These are phyloP conservation scores for Sarcophaga peregrina DNA, from an alignment of 1,140 invertebrate genomes.

Conservation along the genomic window DNA sequence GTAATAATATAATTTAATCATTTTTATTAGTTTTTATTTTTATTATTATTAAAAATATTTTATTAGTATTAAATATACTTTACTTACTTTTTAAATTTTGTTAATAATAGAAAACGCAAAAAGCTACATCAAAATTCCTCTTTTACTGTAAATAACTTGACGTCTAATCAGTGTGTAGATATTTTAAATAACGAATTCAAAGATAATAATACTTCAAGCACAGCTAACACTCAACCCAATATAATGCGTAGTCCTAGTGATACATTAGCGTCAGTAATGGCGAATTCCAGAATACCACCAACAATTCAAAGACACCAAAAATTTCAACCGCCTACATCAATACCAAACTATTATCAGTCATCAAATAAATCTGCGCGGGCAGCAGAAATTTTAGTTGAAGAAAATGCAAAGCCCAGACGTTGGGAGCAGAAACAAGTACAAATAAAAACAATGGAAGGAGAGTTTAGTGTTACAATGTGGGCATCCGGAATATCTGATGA, in stretches of 20 bases:
- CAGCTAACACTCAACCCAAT: neutral
- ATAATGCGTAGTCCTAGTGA: neutral
- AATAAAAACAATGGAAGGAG: constrained; percentile 97
- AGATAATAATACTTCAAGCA: too few relatives aligned
- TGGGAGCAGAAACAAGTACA: constrained; percentile 99
- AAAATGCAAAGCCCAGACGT: constrained; percentile 67
- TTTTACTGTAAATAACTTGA: neutral
- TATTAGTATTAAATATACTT: too few relatives aligned
- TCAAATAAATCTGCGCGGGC: neutral
- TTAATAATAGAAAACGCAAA: constrained; percentile 1
- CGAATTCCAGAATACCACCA: neutral
- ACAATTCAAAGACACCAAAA: constrained; percentile 1
- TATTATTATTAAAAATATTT: too few relatives aligned
- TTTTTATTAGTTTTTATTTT: too few relatives aligned
- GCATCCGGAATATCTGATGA: constrained; percentile 92
- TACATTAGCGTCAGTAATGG: neutral
- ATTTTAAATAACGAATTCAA: neutral
- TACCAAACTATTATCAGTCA: neutral
- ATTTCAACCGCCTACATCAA: neutral
- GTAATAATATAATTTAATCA: neutral
- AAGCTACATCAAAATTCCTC: neutral
- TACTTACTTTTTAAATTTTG: too few relatives aligned
- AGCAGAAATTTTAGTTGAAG: neutral
- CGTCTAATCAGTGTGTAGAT: constrained; percentile 1
- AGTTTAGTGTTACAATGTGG: constrained; percentile 99